Conservation (phyloP, 2,888 invertebrate genomes). For the Ormia ochracea region DNA sequence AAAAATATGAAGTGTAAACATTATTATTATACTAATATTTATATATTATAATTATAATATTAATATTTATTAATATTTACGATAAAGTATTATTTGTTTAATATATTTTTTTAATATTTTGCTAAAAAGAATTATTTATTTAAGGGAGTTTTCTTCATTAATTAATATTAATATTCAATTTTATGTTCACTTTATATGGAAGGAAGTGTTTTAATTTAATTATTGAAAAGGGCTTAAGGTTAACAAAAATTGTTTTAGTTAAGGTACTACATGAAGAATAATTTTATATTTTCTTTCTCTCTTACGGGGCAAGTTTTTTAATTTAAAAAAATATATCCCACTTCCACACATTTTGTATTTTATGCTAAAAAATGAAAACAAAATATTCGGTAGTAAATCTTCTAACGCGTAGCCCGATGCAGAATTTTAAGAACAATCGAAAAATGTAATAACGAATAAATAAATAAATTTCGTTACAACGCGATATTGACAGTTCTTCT, state of each 20-base stretch:
- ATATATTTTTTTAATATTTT: conserved; percentile 71
- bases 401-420: too few species aligned
- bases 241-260: conserved; percentile 53
- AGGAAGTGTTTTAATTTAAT: conserved; percentile 57
- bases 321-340: conserved; percentile 11
- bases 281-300: conserved; percentile 30
- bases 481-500: too few species aligned
- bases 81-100: conserved; percentile 62
- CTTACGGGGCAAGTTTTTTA: conserved; percentile 31
- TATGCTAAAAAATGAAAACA: neutral
- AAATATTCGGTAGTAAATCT: too few species aligned
- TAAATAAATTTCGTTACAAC: too few species aligned
- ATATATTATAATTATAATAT: conserved; percentile 55
- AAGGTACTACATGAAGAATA: conserved; percentile 61
- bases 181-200: conserved; percentile 55
- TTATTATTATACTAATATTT: conserved; percentile 59
- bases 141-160: conserved; percentile 68
- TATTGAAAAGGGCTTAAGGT: conserved; percentile 37
- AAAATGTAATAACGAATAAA: too few species aligned
- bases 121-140: conserved; percentile 75
- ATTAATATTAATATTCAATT: conserved; percentile 59
- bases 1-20: too few species aligned
- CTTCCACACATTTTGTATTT: conserved; percentile 22
- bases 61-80: conserved; percentile 57
- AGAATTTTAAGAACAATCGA: too few species aligned